A percentile compares a stretch with the other conserved stretches of the same genome.
These are phyloP conservation scores for Andrena flavipes DNA, from an alignment of 2,888 invertebrate genomes.

Conservation along the genomic window DNA sequence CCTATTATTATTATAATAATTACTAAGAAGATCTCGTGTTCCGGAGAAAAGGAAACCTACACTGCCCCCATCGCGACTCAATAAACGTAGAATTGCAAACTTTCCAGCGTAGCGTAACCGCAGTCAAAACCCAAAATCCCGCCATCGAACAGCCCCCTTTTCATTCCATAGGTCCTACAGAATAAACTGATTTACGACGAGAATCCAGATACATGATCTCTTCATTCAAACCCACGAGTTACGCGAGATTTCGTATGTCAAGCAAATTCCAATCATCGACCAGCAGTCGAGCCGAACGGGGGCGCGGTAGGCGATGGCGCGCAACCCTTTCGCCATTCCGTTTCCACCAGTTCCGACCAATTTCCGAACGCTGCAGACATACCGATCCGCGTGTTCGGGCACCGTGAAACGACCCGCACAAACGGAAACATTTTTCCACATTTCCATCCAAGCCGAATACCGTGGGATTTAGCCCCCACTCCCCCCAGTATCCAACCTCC, in stretches of 20 bases:
- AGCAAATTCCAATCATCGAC: slow-evolving; percentile 2
- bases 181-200: too few relatives aligned
- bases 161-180: too few relatives aligned
- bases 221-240: too few relatives aligned
- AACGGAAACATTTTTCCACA: slow-evolving; percentile 43
- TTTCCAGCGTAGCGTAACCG: too few relatives aligned
- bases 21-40: too few relatives aligned
- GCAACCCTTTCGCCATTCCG: slow-evolving; percentile 5
- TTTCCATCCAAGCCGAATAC: slow-evolving; percentile 12
- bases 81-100: too few relatives aligned
- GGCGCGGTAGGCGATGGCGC: neutral
- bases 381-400: slow-evolving; percentile 9
- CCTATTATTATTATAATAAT: too few relatives aligned
- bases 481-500: neutral
- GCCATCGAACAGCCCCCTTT: too few relatives aligned
- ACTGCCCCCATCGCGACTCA: too few relatives aligned
- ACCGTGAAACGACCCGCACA: slow-evolving; percentile 16
- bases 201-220: too few relatives aligned
- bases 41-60: too few relatives aligned
- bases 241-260: neutral
- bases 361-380: neutral
- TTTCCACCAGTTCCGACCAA: slow-evolving; percentile 31
- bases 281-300: neutral
- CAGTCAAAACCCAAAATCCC: too few relatives aligned
- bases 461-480: slow-evolving; percentile 35